Conservation (phyloP, 64 coral and sea anemone species). For the Cladopsammia gracilis region DNA sequence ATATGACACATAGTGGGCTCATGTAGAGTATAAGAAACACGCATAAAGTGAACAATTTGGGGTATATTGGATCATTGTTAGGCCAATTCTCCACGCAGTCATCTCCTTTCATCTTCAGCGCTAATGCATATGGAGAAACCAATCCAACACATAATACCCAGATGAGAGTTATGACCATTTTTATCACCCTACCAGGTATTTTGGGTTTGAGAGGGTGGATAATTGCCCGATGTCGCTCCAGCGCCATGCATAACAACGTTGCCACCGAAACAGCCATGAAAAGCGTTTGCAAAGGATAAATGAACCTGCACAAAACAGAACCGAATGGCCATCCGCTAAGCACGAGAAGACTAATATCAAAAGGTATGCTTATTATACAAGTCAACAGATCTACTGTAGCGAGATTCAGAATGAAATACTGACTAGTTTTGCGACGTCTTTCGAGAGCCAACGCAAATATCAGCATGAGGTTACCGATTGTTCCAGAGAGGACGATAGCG, state of each 20-base stretch:
- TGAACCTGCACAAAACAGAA: slow-evolving; percentile 50
- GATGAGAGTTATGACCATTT: slow-evolving; percentile 3
- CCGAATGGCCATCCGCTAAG: slow-evolving; percentile 58
- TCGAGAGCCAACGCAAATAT: slow-evolving; percentile 20
- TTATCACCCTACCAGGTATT: slow-evolving; percentile 12
- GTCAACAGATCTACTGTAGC: slow-evolving; percentile 62
- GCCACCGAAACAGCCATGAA: slow-evolving; percentile 73
- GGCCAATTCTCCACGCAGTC: slow-evolving; percentile 72
- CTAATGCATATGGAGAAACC: slow-evolving; percentile 63
- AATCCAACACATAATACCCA: slow-evolving; percentile 46
- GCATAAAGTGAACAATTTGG: slow-evolving; percentile 41
- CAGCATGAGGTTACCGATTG: slow-evolving; percentile 69
- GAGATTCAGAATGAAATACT: slow-evolving; percentile 78
- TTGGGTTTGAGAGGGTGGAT: slow-evolving; percentile 63
- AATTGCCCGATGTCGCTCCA: slow-evolving; percentile 72
- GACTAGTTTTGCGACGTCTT: slow-evolving; percentile 56
- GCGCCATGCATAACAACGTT: slow-evolving; percentile 68
- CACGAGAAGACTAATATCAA: slow-evolving; percentile 50
- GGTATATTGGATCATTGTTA: background rate
- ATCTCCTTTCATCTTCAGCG: background rate
- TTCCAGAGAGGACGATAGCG: slow-evolving; percentile 54
- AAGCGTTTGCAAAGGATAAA: slow-evolving; percentile 75
- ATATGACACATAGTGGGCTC: slow-evolving; percentile 59
- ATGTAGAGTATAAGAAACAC: slow-evolving; percentile 76
- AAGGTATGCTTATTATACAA: slow-evolving; percentile 65